phyloP scores from a whole-genome alignment of 2,113 vertebrate genomes.

The Lanius collurio region DNA sequence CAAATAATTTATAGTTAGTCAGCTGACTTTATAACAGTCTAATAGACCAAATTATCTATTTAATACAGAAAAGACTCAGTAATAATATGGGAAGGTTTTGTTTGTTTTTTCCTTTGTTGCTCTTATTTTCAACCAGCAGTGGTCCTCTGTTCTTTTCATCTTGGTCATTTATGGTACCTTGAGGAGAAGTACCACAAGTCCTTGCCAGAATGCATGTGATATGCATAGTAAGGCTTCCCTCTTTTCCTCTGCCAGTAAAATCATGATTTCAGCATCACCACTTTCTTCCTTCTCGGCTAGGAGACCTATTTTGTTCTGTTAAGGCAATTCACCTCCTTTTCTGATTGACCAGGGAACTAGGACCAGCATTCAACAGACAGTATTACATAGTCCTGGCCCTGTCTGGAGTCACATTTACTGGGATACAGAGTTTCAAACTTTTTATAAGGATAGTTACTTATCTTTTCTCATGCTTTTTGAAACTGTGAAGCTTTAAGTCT shows the following conservation, averaged over 20 bases:
- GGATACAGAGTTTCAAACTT: background rate
- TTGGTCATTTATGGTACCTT: background rate
- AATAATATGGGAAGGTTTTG: fast-evolving
- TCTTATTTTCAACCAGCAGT: background rate
- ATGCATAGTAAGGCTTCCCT: background rate
- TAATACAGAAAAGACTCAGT: background rate
- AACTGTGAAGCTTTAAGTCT: background rate
- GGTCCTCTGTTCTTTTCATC: background rate
- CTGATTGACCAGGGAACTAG: background rate
- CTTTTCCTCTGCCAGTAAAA: background rate
- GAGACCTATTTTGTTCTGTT: background rate
- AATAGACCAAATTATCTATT: background rate
- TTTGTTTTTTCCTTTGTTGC: background rate
- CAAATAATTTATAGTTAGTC: background rate
- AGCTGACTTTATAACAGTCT: background rate
- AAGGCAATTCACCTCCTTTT: background rate
- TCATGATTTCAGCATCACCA: background rate
- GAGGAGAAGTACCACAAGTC: background rate
- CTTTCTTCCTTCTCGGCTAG: background rate
- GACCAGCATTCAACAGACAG: background rate
- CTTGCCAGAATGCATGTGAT: background rate
- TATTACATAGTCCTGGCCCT: background rate
- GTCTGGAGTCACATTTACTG: background rate
- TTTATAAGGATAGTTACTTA: background rate
- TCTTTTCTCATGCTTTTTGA: background rate